Conservation (phyloP, 2,797 vertebrate genomes). For the Poliocrania exsul region DNA sequence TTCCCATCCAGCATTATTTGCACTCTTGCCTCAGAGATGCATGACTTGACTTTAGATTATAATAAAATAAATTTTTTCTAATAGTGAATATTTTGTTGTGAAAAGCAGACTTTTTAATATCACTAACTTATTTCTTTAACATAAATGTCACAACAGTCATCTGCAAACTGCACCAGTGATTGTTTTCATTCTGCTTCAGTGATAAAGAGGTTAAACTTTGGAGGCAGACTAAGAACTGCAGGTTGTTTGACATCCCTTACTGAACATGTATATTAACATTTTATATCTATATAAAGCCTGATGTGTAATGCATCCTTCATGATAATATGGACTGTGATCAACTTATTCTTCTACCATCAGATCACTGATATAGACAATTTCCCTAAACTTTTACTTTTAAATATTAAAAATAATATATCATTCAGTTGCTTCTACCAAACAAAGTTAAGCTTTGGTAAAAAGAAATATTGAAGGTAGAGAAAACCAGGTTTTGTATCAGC, state of each 20-base stretch:
- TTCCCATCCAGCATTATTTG: not conserved
- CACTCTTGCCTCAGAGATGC: not conserved
- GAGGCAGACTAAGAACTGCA: not conserved
- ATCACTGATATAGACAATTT: not conserved
- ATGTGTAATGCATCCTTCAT: not conserved
- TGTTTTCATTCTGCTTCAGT: not conserved
- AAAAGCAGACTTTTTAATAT: not conserved
- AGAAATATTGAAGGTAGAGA: not conserved
- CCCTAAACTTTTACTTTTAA: not conserved
- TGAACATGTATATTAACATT: not conserved
- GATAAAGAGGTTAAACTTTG: not conserved
- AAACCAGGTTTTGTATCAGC: not conserved
- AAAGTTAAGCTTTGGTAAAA: not conserved
- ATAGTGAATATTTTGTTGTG: not conserved
- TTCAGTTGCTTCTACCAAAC: not conserved
- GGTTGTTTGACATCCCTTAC: not conserved
- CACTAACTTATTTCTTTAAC: not conserved
- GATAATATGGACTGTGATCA: not conserved
- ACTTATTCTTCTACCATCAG: not conserved
- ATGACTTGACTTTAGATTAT: not conserved
- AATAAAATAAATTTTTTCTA: not conserved
- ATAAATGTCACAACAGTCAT: not conserved
- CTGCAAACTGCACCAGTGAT: not conserved
- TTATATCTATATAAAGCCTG: not conserved
- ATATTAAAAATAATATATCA: not conserved